These are phyloP conservation scores for Ictidomys tridecemlineatus DNA, from an alignment of 2,113 vertebrate genomes.

Conservation along the genomic window DNA sequence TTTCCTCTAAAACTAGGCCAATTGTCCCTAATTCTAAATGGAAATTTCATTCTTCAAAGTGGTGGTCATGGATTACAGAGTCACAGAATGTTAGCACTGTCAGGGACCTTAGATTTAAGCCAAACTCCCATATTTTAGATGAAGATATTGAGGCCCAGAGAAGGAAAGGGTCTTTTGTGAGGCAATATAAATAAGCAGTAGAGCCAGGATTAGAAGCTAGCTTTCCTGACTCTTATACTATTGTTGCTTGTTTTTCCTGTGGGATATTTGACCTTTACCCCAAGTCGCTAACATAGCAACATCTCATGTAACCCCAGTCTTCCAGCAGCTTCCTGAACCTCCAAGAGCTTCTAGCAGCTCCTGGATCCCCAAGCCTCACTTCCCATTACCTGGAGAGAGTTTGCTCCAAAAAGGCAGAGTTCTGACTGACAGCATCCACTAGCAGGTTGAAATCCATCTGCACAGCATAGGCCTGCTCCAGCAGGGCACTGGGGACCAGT, in stretches of 20 bases:
- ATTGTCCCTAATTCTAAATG: constrained; percentile 43
- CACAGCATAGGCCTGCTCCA: constrained; percentile 93
- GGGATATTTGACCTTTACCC: neutral
- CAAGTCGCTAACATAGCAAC: neutral
- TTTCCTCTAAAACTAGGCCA: neutral
- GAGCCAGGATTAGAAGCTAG: constrained; percentile 16
- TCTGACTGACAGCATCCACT: constrained; percentile 94
- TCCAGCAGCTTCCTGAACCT: neutral
- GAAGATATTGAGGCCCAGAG: constrained; percentile 34
- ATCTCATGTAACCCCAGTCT: neutral
- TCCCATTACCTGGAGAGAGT: constrained; percentile 91
- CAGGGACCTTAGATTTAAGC: neutral
- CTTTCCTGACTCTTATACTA: neutral
- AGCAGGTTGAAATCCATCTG: constrained; percentile 95
- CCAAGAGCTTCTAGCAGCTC: neutral
- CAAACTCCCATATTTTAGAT: constrained; percentile 33
- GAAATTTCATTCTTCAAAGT: constrained; percentile 51
- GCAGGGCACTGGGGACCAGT: constrained; percentile 88
- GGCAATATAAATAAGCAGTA: neutral
- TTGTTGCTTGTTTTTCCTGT: neutral
- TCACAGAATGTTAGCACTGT: neutral
- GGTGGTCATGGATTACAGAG: constrained; percentile 1
- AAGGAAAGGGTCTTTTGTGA: constrained; percentile 11
- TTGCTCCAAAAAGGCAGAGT: constrained; percentile 90
- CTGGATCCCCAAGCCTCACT: neutral